A percentile compares a stretch with the other conserved stretches of the same genome.
Evolutionary conservation across 2,888 invertebrate species (phyloP).

Genomic region (Prenolepis imparis): DNA sequence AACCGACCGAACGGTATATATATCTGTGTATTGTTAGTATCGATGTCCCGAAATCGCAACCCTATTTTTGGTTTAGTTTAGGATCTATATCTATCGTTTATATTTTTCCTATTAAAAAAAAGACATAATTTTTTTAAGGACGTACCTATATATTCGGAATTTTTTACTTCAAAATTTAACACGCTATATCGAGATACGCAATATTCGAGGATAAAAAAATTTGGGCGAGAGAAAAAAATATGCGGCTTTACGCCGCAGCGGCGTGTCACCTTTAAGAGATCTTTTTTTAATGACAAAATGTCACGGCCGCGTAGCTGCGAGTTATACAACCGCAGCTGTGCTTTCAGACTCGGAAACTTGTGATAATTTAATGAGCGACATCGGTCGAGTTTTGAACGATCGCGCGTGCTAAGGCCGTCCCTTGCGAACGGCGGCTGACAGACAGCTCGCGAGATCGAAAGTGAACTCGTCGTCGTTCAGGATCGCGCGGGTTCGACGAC

Average conservation of each 20-base stretch:
- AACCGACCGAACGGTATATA: not conserved
- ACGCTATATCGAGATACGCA: not conserved
- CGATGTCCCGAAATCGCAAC: not conserved
- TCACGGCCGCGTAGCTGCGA: slow-evolving; percentile 57
- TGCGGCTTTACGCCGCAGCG: not conserved
- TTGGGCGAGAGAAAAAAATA: not conserved
- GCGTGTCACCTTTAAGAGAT: slow-evolving; percentile 31
- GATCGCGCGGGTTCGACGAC: slow-evolving; percentile 73
- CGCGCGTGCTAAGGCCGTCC: slow-evolving; percentile 63
- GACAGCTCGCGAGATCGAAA: slow-evolving; percentile 68
- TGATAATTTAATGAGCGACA: slow-evolving; percentile 76
- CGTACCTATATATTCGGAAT: not conserved
- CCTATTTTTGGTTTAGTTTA: not conserved
- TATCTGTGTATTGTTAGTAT: not conserved
- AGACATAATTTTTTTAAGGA: not conserved
- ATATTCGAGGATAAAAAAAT: not conserved
- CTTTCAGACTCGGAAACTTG: slow-evolving; percentile 71
- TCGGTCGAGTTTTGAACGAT: slow-evolving; percentile 73
- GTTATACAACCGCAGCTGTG: slow-evolving; percentile 71
- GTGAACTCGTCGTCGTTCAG: slow-evolving; percentile 59
- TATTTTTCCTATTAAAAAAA: not conserved
- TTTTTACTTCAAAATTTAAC: not conserved
- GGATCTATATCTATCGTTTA: not conserved
- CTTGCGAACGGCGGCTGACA: slow-evolving; percentile 51
- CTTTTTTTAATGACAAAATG: slow-evolving; percentile 49